A percentile compares a stretch with the other conserved stretches of the same genome.
Conservation (phyloP, 2,888 invertebrate species). For the Dicycla oo region DNA sequence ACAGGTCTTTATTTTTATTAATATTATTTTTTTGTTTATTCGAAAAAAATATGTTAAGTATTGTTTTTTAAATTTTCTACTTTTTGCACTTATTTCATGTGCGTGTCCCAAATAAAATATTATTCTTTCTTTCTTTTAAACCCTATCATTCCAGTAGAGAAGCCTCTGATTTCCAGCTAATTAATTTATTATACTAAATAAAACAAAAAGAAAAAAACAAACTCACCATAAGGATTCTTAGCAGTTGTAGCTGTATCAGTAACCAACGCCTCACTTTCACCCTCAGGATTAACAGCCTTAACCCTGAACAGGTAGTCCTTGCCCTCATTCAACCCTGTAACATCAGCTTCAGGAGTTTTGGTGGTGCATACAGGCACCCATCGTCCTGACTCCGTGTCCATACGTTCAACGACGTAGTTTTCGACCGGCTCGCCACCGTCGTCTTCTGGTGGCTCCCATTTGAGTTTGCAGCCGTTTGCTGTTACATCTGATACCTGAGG, state of each 20-base stretch:
- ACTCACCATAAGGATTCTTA: conserved; percentile 98
- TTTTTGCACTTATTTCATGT: no score
- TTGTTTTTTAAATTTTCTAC: no score
- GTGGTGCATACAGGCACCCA: conserved; percentile 97
- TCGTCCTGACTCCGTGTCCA: conserved; percentile 97
- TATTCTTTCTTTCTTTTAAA: no score
- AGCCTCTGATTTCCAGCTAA: not conserved
- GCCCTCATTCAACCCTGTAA: conserved; percentile 98
- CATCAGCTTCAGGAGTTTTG: conserved; percentile 94
- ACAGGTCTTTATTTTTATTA: no score
- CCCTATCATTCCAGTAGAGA: not conserved
- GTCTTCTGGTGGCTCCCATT: conserved; percentile 99
- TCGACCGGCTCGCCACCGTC: conserved; percentile 98
- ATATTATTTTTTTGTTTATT: no score
- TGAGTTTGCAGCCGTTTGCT: conserved; percentile 97
- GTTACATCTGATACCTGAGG: conserved; percentile 94
- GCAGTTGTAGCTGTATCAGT: conserved; percentile 97
- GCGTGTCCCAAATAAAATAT: no score
- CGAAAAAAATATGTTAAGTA: no score
- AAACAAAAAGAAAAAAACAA: not conserved
- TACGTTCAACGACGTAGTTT: conserved; percentile 98
- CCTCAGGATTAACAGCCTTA: conserved; percentile 98
- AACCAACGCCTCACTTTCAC: conserved; percentile 98
- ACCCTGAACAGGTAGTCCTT: conserved; percentile 99
- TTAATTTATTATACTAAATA: not conserved